Evolutionary conservation across 2,797 vertebrate species (phyloP).

Genomic region (Hypotaenidia philippensis): DNA sequence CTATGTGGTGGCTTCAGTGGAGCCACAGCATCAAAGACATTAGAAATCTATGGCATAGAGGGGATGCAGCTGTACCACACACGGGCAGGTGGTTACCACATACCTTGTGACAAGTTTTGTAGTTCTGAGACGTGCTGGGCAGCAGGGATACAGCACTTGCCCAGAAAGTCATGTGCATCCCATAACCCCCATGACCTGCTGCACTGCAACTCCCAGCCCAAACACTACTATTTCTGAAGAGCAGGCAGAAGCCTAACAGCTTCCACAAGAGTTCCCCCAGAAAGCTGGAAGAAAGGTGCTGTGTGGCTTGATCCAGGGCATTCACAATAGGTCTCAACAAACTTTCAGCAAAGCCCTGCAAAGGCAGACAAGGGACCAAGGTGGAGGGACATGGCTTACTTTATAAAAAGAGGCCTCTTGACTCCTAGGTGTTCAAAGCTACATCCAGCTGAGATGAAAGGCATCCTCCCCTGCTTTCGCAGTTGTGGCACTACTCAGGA

Average conservation of each 20-base stretch:
- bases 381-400: neutral
- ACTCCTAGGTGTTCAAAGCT: neutral
- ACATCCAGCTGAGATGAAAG: neutral
- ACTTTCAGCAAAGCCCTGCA: neutral
- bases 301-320: neutral
- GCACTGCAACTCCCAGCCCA: neutral
- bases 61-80: neutral
- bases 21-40: neutral
- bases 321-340: neutral
- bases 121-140: neutral
- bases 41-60: neutral
- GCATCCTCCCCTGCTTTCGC: neutral
- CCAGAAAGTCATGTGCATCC: neutral
- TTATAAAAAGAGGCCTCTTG: neutral
- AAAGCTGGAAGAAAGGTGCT: neutral
- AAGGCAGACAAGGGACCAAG: neutral
- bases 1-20: neutral
- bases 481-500: neutral
- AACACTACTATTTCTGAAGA: neutral
- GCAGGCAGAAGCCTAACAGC: neutral
- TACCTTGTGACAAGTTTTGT: neutral
- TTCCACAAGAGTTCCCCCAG: neutral
- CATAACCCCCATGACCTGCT: neutral
- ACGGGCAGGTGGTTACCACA: neutral
- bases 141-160: neutral